A percentile compares a stretch with the other conserved stretches of the same genome.
Evolutionary conservation across 2,888 invertebrate species (phyloP).

Genomic region (Lacanobia oleracea): DNA sequence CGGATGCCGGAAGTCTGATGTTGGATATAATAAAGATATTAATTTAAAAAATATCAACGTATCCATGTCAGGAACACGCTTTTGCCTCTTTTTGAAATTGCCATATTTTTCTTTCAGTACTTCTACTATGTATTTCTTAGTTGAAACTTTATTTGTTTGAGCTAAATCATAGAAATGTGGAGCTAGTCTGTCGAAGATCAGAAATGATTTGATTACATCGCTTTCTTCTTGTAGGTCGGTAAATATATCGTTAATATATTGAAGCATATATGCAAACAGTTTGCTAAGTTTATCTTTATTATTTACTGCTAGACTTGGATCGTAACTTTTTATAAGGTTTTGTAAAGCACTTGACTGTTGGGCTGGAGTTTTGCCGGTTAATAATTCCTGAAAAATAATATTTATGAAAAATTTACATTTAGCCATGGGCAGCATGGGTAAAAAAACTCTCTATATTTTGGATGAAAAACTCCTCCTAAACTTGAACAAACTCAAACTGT

Average conservation of each 20-base stretch:
- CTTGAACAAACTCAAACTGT: no score
- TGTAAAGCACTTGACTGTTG: conserved; percentile 94
- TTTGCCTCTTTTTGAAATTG: conserved; percentile 91
- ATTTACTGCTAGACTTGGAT: conserved; percentile 94
- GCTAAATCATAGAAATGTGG: conserved; percentile 93
- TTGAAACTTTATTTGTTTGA: conserved; percentile 92
- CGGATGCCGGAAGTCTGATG: conserved; percentile 97
- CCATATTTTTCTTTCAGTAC: conserved; percentile 93
- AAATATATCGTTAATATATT: conserved; percentile 94
- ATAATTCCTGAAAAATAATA: conserved; percentile 84
- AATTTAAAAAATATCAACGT: conserved; percentile 95
- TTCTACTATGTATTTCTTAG: conserved; percentile 92
- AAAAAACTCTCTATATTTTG: no score
- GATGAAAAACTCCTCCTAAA: no score
- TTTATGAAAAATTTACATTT: no score
- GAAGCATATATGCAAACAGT: conserved; percentile 94
- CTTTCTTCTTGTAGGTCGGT: conserved; percentile 77
- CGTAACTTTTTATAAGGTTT: conserved; percentile 96
- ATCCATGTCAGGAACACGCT: conserved; percentile 92
- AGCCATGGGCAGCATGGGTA: no score
- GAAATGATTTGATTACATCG: conserved; percentile 89
- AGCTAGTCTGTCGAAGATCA: conserved; percentile 90
- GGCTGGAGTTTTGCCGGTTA: conserved; percentile 91
- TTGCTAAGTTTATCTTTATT: conserved; percentile 94
- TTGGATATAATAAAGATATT: conserved; percentile 95